Evolutionary conservation across 53 echinoderm and acorn worm species (phyloP), one percentile per base, ranked within the genome.

Genomic region (Echinometra lucunter): DNA sequence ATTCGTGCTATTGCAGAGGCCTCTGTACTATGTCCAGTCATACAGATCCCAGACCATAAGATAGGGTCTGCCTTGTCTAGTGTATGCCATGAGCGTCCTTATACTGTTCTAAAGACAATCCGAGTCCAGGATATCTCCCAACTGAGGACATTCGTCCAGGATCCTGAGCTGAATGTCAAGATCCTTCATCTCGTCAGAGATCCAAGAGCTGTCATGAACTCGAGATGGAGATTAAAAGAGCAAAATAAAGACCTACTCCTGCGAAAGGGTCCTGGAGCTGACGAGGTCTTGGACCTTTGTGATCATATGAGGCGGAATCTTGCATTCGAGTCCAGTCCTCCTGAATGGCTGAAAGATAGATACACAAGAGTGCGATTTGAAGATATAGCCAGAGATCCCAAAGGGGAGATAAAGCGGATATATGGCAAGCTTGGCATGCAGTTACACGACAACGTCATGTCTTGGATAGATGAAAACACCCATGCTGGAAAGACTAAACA

Each of bases 141-240:
- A 16, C 72, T 98, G 37, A 92, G 94, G 88, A 67, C 82, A 10
- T 95, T 96, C 80, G 16, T 98, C 6, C 58, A 53, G 44, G 92
- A 91, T 57, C 69, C 45, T 0, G 66, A 83, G 15, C 55, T 95
- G 12, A 96, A 98, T 56, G 82, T 94, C 13, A 95, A 96, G 87
- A 95, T 97, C 27, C 81, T 98, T 27, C 97, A 98, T 55, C 96
- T 98, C 2, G 95, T 98, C 13, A 94, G 98, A 18, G 98, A 97
- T 87, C 98, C 98, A 69, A 95, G 98, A 44, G 98, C 93, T 0
- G 94, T 94, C 27, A 96, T 98, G 94, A 91, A 94, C 70, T 97
- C 98, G 27, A 89, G 98, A 94, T 53, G 45, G 57, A 96, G 23
- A 0, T 47, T 95, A 21, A 81, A 74, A 0, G 95, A 95, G 44